Evolutionary conservation across 2,113 vertebrate species (phyloP), one percentile per base, ranked within the genome.

Genomic region (Oryzias javanicus): DNA sequence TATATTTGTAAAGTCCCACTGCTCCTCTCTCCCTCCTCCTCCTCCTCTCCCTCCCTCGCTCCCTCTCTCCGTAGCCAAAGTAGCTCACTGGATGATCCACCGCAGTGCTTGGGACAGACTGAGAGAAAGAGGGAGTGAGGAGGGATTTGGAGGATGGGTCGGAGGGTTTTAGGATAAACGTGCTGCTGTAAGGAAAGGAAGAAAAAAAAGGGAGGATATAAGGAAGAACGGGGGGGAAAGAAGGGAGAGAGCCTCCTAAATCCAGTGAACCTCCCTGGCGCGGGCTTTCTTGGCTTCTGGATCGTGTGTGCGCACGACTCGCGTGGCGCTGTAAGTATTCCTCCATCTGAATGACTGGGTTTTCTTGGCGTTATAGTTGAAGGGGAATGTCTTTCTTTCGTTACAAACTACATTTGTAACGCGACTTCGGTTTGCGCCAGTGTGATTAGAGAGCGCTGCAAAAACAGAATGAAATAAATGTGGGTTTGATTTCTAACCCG

Each of bases 261-360:
- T 20, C 83, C 60, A 64, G 52, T 67, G 56, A 80, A 64, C 65
- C 62, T 85, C 76, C 80, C 78, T 58, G 75, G 70, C 77, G 79
- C 70, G 86, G 82, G 84, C 58, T 70, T 81, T 82, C 74, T 81
- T 76, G 61, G 59, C 75, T 69, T 62, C 77, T 81, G 10, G 8
- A 82, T 79, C 84, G 81, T 79, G 81, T 74, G 76, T 74, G 76
- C 80, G 77, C 88, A 84, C 89, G 83, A 85, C 80, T 88, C 76
- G 54, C 42, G 79, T 76, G 82, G 64, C 82, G 88, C 68, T 80
- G 90, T 90, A 76, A 89, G 89, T 85, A 71, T 67, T 52, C 52
- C 41, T 20, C 42, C 46, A 49, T 59, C n/a, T 60, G 47, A 62
- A 35, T 49, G 56, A 56, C 62, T 59, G 54, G 52, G 62, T 15